These are phyloP conservation scores for Thereuonema tuberculata DNA, from an alignment of 1,140 invertebrate genomes.

Conservation along the genomic window DNA sequence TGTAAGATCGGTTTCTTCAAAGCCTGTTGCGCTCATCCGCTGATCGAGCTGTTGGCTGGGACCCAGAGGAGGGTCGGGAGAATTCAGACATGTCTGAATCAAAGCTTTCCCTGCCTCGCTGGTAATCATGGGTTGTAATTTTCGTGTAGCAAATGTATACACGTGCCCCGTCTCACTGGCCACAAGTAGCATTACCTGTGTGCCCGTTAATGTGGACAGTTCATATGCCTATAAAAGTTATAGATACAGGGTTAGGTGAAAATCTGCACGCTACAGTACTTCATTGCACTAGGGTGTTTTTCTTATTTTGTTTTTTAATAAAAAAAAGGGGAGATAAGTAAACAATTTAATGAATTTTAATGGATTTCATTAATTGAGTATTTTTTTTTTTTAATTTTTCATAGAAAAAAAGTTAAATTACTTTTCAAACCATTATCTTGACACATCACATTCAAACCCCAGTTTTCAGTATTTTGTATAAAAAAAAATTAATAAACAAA, in stretches of 20 bases:
- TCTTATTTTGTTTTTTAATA: too few species aligned
- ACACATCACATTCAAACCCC: too few species aligned
- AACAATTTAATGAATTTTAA: too few species aligned
- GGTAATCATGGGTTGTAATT: slow-evolving; percentile 98
- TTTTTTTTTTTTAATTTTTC: too few species aligned
- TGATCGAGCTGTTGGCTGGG: slow-evolving; percentile 48
- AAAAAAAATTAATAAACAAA: too few species aligned
- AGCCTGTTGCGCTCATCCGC: slow-evolving; percentile 94
- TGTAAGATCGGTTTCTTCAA: slow-evolving; percentile 94
- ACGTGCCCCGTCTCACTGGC: slow-evolving; percentile 96
- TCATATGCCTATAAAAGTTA: slow-evolving; percentile 91
- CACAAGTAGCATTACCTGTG: slow-evolving; percentile 94
- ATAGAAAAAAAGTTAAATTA: too few species aligned
- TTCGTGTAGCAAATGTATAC: slow-evolving; percentile 97
- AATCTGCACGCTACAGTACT: too few species aligned
- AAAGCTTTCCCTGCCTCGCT: slow-evolving; percentile 95
- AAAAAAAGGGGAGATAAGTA: too few species aligned
- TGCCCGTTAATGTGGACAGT: slow-evolving; percentile 94
- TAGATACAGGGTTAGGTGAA: slow-evolving; percentile 17
- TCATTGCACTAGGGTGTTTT: too few species aligned
- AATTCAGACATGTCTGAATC: slow-evolving; percentile 97
- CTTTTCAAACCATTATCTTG: too few species aligned
- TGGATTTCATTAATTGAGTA: too few species aligned
- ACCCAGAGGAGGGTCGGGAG: slow-evolving; percentile 73
- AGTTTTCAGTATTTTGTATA: too few species aligned